These are phyloP conservation scores for Dioctria rufipes DNA, from an alignment of 2,888 invertebrate genomes.

Conservation along the genomic window DNA sequence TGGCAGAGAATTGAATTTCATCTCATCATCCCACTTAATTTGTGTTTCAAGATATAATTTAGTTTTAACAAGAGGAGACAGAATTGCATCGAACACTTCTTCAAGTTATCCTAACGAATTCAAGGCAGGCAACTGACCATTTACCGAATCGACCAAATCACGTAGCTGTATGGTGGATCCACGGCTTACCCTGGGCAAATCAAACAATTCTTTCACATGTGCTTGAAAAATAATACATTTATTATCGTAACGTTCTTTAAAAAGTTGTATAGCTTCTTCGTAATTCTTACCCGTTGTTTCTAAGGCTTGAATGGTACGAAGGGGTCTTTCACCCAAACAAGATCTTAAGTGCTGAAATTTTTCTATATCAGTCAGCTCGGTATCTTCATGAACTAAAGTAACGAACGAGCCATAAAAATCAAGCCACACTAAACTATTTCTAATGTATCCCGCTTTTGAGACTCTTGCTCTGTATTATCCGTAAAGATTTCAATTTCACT, in stretches of 20 bases:
- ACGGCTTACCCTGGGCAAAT: background rate
- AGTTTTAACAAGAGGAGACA: background rate
- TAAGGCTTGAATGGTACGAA: conserved; percentile 24
- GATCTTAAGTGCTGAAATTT: conserved; percentile 52
- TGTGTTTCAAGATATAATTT: conserved; percentile 8
- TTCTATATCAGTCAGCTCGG: conserved; percentile 28
- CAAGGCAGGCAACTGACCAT: background rate
- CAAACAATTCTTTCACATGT: conserved; percentile 38
- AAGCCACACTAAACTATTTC: conserved; percentile 10
- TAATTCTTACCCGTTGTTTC: conserved; percentile 37
- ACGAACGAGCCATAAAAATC: conserved; percentile 41
- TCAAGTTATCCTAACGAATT: conserved; percentile 2
- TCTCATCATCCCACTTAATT: conserved; percentile 24
- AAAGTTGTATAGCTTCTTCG: background rate
- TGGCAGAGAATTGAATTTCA: background rate
- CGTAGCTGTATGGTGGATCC: background rate
- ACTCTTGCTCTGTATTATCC: background rate
- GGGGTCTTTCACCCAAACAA: conserved; percentile 26
- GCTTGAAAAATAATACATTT: conserved; percentile 51
- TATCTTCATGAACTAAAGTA: conserved; percentile 34
- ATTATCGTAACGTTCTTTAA: conserved; percentile 53
- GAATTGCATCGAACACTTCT: conserved; percentile 10
- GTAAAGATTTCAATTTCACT: conserved; percentile 3
- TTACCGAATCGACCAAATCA: background rate
- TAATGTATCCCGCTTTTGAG: background rate